Base-by-base conservation (phyloP, 2,797 vertebrate genomes). In the Rhinogobio ventralis region DNA sequence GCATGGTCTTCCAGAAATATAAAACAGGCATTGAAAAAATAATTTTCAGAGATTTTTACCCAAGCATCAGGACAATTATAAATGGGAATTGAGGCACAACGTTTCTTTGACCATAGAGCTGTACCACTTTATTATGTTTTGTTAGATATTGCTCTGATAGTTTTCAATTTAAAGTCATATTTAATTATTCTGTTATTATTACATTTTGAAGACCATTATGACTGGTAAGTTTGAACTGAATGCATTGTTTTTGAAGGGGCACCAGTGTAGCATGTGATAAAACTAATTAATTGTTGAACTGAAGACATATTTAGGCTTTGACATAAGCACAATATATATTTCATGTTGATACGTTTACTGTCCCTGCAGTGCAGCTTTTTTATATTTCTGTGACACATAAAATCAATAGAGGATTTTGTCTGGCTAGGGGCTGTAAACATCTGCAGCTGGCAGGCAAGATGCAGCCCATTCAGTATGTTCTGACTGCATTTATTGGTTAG, bases 361-460 rank as follows among this genome's bases (percentile, higher is more conserved):
- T 71, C 51, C 55, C 49, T 23, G 17, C n/a, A 72, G 25, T 14
- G 39, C 36, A 57, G 67, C 51, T 57, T 10, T 71, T 79, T 49
- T 53, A 5, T 53, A 39, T 71, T 71, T 57, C 9, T 30, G 67
- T 28, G 68, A 73, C 28, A 82, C 19, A 73, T 30, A 20, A 82
- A 82, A 82, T 81, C 51, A 69, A 30, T 51, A 39, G 20, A 66
- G 64, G 28, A 51, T 66, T 60, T 64, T 64, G 14, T 64, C 69
- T 82, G 23, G 42, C 51, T 36, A 20, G 28, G n/a, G 45, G 57
- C 28, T 74, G 71, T 51, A 49, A 64, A 66, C 81, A 66, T 71
- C 81, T 82, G 69, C 69, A 64, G 42, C 14, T 74, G 28, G 42
- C 81, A 73, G 68, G 39, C 36, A 62, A n/a, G 42, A 82, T 82